Conservation (phyloP, 2,888 invertebrate genomes). For the Endotricha flammealis region DNA sequence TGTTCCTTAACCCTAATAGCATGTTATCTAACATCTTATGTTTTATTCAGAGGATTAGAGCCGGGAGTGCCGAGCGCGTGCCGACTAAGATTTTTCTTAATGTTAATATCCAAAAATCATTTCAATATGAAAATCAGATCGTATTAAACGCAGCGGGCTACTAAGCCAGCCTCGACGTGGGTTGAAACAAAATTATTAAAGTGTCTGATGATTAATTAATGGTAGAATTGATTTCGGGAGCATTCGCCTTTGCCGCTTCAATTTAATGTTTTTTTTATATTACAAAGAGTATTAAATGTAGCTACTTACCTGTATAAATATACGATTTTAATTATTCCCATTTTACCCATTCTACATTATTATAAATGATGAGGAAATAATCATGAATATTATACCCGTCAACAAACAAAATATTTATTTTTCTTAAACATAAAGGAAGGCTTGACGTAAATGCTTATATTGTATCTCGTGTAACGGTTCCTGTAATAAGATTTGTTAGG, state of each 20-base stretch:
- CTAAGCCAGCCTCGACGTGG: conserved; percentile 20
- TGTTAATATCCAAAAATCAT: conserved; percentile 45
- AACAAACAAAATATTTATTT: no score
- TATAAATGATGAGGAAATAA: no score
- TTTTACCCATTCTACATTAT: no score
- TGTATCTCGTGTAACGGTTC: no score
- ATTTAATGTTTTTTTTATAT: conserved; percentile 13
- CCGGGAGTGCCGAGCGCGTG: conserved; percentile 44
- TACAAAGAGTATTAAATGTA: background rate
- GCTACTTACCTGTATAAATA: no score
- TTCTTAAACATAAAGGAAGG: no score
- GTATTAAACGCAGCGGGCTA: conserved; percentile 31
- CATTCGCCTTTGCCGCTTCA: conserved; percentile 25
- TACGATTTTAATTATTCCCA: no score
- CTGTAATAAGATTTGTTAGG: no score
- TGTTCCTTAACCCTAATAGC: conserved; percentile 66
- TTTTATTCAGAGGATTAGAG: conserved; percentile 72
- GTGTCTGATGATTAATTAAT: conserved; percentile 48
- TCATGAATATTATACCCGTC: no score
- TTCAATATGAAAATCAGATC: conserved; percentile 37
- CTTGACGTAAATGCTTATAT: no score
- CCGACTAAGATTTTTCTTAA: conserved; percentile 54
- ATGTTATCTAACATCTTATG: conserved; percentile 71
- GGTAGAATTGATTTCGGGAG: conserved; percentile 37
- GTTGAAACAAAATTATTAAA: conserved; percentile 42